Evolutionary conservation across 2,797 vertebrate species (phyloP), one percentile per base, ranked within the genome.

Genomic region (Falco novaeseelandiae): DNA sequence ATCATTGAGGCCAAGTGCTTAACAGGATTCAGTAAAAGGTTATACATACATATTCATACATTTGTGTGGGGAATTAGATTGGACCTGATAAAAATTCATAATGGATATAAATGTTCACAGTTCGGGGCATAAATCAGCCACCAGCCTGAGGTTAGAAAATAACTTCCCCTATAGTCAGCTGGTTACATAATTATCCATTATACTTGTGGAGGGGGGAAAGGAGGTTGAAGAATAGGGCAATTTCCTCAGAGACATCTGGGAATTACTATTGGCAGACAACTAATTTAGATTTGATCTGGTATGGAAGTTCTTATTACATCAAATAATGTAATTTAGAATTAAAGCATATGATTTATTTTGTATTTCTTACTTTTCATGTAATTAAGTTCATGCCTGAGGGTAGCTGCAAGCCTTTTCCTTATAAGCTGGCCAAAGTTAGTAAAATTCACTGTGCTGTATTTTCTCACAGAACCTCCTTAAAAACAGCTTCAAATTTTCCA

Each of bases 321-420:
- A 94, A 90, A 84, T 94, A 93, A 95, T 89, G 76, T 83, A 83
- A 96, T 95, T 96, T 94, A 92, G 87, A 89, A 95, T 91, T 94
- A 95, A 97, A 94, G 77, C 55, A 49, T 91, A 84, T 97, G 91
- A 97, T 97, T 95, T 94, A 97, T 97, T 96, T 95, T 96, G 55
- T 92, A 91, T 95, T 94, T 96, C 65, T 86, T 83, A 72, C 59
- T 89, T 87, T 90, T 95, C 63, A 76, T 70, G 81, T 96, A 95
- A 95, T 94, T 87, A 87, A 89, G 76, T 91, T 90, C 76, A 57
- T 91, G 83, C 91, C 94, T 95, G 52, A 72, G 90, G 87, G 77
- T 90, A 94, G 62, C 87, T 94, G 69, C 59, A 92, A 80, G 61
- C 73, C 51, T 86, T 54, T 88, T 71, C 42, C 11, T 78, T 94